Conservation (phyloP, 2,888 invertebrate genomes). For the Pharmacophagus antenor region DNA sequence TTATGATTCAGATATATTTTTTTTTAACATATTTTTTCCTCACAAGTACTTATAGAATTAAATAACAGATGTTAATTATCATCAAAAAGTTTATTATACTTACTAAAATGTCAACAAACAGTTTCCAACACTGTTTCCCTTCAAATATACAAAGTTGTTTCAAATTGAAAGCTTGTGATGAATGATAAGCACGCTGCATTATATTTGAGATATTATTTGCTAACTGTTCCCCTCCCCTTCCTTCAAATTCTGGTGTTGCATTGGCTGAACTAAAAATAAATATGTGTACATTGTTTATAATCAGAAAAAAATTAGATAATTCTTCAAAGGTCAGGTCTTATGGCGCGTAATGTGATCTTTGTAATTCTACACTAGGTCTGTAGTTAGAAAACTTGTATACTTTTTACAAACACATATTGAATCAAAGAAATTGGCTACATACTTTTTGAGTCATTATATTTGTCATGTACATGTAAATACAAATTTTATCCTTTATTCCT, state of each 20-base stretch:
- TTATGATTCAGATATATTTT: too few species aligned
- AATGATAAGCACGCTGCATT: constrained; percentile 89
- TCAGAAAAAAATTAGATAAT: too few species aligned
- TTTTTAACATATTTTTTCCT: background rate
- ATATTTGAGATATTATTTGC: constrained; percentile 91
- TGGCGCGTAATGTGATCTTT: too few species aligned
- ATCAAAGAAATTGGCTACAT: too few species aligned
- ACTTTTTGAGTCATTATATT: too few species aligned
- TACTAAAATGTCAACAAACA: constrained; percentile 96
- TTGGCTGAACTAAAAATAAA: constrained; percentile 90
- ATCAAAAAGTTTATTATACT: constrained; percentile 38
- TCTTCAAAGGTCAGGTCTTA: too few species aligned
- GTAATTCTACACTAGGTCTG: too few species aligned
- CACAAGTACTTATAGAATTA: background rate
- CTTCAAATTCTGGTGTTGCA: constrained; percentile 98
- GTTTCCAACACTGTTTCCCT: constrained; percentile 94
- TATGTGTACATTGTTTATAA: background rate
- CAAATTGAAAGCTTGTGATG: constrained; percentile 88
- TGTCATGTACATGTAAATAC: too few species aligned
- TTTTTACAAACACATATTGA: too few species aligned
- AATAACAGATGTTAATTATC: background rate
- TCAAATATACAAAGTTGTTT: constrained; percentile 90
- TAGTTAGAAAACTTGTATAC: too few species aligned
- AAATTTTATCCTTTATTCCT: too few species aligned
- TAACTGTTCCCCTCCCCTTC: constrained; percentile 95